These are phyloP conservation scores for Mesoligia furuncula DNA, from an alignment of 2,888 invertebrate genomes.

Conservation along the genomic window DNA sequence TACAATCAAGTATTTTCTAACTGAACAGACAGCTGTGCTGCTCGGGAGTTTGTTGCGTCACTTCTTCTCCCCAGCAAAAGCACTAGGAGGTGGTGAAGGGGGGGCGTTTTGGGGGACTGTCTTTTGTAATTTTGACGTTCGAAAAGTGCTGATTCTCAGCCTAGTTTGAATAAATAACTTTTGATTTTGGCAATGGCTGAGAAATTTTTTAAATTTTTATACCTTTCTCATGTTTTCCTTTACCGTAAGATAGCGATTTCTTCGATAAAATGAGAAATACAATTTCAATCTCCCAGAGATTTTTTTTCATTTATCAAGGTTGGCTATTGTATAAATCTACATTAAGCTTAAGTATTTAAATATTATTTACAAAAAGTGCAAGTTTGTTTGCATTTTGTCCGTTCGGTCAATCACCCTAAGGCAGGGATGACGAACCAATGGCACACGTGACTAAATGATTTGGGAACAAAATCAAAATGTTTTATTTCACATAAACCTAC, in stretches of 20 bases:
- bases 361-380: neutral
- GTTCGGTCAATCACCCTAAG: neutral
- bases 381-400: constrained; percentile 1
- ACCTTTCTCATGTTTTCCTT: neutral
- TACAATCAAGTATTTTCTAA: too few species aligned
- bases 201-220: neutral
- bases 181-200: neutral
- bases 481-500: too few species aligned
- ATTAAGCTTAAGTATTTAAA: neutral
- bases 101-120: too few species aligned
- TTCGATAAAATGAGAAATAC: neutral
- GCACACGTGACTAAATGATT: neutral
- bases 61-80: too few species aligned
- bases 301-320: neutral
- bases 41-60: too few species aligned
- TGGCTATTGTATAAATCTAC: neutral
- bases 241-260: neutral
- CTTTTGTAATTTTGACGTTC: too few species aligned
- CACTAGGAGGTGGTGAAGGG: too few species aligned
- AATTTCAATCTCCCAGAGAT: neutral
- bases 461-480: too few species aligned
- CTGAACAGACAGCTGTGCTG: too few species aligned
- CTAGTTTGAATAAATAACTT: too few species aligned
- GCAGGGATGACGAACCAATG: neutral
- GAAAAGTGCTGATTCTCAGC: too few species aligned